Evolutionary conservation across 2,888 invertebrate species (phyloP).

Genomic region (Cartodere bifasciata): DNA sequence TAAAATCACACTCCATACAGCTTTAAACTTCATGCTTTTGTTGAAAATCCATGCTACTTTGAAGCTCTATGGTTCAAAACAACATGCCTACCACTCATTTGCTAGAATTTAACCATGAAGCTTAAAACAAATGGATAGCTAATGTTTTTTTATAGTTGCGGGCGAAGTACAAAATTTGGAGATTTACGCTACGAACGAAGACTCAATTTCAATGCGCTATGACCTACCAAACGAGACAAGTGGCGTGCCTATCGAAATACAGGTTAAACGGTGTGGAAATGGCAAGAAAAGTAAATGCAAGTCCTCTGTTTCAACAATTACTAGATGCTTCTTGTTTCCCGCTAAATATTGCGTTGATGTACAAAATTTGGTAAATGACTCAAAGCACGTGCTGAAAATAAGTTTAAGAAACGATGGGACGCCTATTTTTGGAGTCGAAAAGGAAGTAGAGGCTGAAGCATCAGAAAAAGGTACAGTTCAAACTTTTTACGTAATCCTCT

Average conservation of each 20-base stretch:
- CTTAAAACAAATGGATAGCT: too few relatives aligned
- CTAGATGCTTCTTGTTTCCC: slow-evolving; percentile 25
- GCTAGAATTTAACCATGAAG: too few relatives aligned
- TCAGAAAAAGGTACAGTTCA: slow-evolving; percentile 20
- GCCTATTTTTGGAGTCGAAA: slow-evolving; percentile 22
- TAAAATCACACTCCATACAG: too few relatives aligned
- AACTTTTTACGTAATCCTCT: background rate
- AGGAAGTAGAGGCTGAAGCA: slow-evolving; percentile 17
- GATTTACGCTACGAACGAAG: slow-evolving; percentile 25
- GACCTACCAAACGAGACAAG: slow-evolving; percentile 22
- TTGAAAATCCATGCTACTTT: too few relatives aligned
- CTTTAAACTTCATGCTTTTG: too few relatives aligned
- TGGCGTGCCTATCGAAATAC: slow-evolving; percentile 22
- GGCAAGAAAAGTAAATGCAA: slow-evolving; percentile 24
- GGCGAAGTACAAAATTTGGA: slow-evolving; percentile 24
- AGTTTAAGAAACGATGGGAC: slow-evolving; percentile 26
- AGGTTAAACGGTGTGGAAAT: slow-evolving; percentile 22
- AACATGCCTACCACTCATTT: too few relatives aligned
- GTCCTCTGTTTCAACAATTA: slow-evolving; percentile 16
- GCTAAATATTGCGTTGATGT: slow-evolving; percentile 25
- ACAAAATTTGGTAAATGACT: slow-evolving; percentile 20
- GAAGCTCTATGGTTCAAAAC: too few relatives aligned
- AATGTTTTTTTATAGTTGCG: slow-evolving; percentile 28
- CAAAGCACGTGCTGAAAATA: slow-evolving; percentile 21
- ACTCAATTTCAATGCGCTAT: slow-evolving; percentile 25